These are phyloP conservation scores for Poecilia picta DNA, from an alignment of 2,797 vertebrate genomes.

Conservation along the genomic window DNA sequence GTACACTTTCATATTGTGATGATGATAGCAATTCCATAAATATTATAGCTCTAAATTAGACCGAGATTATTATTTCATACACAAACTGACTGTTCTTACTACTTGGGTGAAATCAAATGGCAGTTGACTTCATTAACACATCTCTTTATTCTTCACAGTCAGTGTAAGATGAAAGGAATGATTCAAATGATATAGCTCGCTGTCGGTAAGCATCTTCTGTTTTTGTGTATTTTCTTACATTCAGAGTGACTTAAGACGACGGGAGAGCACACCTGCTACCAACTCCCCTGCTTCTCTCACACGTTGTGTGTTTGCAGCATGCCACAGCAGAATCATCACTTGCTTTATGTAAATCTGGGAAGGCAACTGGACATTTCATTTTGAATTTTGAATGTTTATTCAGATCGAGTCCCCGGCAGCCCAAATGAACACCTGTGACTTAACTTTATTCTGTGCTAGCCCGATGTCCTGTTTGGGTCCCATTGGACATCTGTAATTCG, in stretches of 20 bases:
- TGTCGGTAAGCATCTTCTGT: conserved; percentile 14
- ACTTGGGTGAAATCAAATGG: neutral
- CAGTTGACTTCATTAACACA: neutral
- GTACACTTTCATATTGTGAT: neutral
- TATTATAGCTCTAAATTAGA: neutral
- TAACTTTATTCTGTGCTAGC: conserved; percentile 9
- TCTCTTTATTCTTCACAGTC: neutral
- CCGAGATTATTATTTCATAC: neutral
- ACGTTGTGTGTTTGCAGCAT: conserved; percentile 1
- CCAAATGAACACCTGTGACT: conserved; percentile 43
- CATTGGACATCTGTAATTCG: conserved; percentile 21
- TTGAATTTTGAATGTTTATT: conserved; percentile 52
- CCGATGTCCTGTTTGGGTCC: conserved; percentile 18
- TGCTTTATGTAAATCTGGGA: conserved; percentile 22
- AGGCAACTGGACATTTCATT: conserved; percentile 36
- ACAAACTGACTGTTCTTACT: neutral
- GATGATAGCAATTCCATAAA: neutral
- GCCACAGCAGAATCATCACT: conserved; percentile 16
- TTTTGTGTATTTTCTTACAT: conserved; percentile 42
- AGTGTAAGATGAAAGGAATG: neutral
- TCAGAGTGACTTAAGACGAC: conserved; percentile 32
- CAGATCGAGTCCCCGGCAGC: conserved; percentile 27
- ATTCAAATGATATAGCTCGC: conserved; percentile 6
- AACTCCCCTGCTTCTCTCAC: conserved; percentile 6
- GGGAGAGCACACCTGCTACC: conserved; percentile 42